Conservation (phyloP, 1,140 invertebrate species). For the Nebria ingens region DNA sequence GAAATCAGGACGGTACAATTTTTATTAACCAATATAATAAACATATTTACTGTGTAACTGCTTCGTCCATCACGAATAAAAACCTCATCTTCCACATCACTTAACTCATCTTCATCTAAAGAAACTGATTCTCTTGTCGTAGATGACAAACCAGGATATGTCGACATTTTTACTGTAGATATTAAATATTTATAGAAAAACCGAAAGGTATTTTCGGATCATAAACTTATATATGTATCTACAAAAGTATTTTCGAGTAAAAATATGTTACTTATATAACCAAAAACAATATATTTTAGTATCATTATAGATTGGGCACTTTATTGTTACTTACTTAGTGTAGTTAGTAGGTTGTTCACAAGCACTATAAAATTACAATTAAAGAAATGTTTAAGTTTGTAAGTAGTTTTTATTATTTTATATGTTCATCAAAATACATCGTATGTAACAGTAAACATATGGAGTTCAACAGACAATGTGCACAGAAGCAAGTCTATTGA, state of each 20-base stretch:
- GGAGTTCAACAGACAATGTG: neutral
- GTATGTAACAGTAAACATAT: constrained; percentile 1
- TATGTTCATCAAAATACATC: constrained; percentile 6
- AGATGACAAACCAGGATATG: constrained; percentile 30
- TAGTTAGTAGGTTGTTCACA: too few relatives aligned
- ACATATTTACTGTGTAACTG: constrained; percentile 34
- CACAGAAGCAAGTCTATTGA: neutral
- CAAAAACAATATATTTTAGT: too few relatives aligned
- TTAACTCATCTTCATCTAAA: constrained; percentile 45
- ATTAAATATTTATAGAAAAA: neutral
- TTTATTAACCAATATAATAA: too few relatives aligned
- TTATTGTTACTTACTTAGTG: neutral
- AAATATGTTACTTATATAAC: too few relatives aligned
- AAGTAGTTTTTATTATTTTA: constrained; percentile 3
- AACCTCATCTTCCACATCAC: constrained; percentile 65
- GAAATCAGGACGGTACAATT: too few relatives aligned
- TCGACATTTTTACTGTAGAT: too few relatives aligned
- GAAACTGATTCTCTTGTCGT: constrained; percentile 33
- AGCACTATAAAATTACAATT: neutral
- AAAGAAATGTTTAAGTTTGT: neutral
- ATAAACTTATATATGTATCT: neutral
- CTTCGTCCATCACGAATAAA: constrained; percentile 62
- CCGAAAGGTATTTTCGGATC: neutral
- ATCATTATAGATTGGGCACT: too few relatives aligned
- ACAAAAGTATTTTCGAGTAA: too few relatives aligned